Conservation (phyloP, 1,140 invertebrate genomes). For the Archivesica marissinica region DNA sequence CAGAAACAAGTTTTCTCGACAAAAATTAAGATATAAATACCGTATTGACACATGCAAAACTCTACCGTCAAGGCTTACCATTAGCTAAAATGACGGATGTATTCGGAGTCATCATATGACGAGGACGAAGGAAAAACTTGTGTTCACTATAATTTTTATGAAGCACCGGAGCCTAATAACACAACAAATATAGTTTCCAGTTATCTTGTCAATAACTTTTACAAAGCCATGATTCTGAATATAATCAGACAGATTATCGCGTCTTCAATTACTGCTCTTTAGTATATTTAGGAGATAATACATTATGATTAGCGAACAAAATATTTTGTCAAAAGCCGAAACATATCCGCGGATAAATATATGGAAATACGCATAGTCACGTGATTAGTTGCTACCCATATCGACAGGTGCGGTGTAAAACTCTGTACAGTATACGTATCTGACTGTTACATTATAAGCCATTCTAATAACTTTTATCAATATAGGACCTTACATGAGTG, state of each 20-base stretch:
- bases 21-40: no score
- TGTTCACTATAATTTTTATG: neutral
- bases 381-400: slow-evolving; percentile 9
- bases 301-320: neutral
- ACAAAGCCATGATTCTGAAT: neutral
- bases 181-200: neutral
- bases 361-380: slow-evolving; percentile 43
- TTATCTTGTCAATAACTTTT: neutral
- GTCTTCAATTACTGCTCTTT: neutral
- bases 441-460: no score
- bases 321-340: neutral
- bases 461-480: no score
- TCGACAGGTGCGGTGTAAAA: no score
- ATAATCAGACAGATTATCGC: neutral
- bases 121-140: neutral
- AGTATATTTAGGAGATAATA: neutral
- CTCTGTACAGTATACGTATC: no score
- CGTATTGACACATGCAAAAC: neutral
- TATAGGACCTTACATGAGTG: no score
- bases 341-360: neutral
- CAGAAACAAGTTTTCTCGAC: no score
- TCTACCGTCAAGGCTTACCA: neutral
- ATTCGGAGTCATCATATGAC: neutral
- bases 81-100: neutral
- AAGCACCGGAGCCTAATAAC: neutral